Evolutionary conservation across 2,113 vertebrate species (phyloP).

Genomic region (Mustela nigripes): DNA sequence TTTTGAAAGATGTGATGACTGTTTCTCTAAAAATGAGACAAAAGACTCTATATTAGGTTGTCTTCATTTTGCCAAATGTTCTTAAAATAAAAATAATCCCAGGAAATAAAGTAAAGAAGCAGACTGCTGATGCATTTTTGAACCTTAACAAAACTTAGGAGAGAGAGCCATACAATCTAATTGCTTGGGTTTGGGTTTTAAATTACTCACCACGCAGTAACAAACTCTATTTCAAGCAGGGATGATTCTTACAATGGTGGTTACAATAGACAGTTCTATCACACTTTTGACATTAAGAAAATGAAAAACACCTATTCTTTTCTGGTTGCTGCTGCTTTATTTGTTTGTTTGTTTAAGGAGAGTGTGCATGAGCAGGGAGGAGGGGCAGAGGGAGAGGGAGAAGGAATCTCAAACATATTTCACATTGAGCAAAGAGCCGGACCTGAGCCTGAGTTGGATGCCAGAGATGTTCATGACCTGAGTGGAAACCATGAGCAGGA

Average conservation of each 20-base stretch:
- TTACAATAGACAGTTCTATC: neutral
- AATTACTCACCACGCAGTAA: neutral
- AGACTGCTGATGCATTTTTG: neutral
- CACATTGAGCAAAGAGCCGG: neutral
- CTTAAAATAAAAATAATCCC: conserved; percentile 49
- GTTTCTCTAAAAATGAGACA: conserved; percentile 21
- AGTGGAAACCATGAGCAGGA: neutral
- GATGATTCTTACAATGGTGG: neutral
- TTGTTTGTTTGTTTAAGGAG: neutral
- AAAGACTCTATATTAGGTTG: neutral
- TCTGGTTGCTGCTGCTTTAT: neutral
- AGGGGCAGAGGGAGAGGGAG: neutral
- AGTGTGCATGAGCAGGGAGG: neutral
- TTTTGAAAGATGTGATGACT: conserved; percentile 22
- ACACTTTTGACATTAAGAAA: neutral
- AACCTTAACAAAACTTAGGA: neutral
- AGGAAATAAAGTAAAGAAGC: neutral
- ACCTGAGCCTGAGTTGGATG: too few relatives aligned
- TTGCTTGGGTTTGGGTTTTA: conserved; percentile 1
- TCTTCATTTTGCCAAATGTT: conserved; percentile 38
- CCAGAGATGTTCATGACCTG: neutral
- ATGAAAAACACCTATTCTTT: neutral
- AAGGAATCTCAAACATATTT: neutral
- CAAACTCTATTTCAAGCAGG: neutral
- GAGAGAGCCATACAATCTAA: neutral